Evolutionary conservation across 2,888 invertebrate genomes (phyloP).

Genomic region (Parascotia fuliginaria): DNA sequence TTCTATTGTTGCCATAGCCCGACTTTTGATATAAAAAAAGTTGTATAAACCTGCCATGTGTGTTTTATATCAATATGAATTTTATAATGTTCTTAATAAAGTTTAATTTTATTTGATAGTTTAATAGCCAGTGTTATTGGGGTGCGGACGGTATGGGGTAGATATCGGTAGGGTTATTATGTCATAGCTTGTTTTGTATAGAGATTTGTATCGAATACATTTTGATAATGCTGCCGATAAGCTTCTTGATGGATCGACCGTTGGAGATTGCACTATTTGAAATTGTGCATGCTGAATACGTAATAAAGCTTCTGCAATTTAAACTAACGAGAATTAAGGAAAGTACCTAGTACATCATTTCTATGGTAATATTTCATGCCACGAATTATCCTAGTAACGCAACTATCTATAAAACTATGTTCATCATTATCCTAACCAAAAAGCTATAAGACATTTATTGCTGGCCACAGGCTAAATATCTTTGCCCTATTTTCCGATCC

Average conservation of each 20-base stretch:
- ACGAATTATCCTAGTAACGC: too few relatives aligned
- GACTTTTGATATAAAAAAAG: conserved; percentile 65
- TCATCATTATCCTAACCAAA: too few relatives aligned
- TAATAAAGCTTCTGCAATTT: too few relatives aligned
- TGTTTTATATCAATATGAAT: conserved; percentile 48
- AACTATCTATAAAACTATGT: too few relatives aligned
- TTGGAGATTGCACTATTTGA: conserved; percentile 13
- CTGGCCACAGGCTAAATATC: too few relatives aligned
- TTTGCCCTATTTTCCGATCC: too few relatives aligned
- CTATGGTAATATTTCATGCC: too few relatives aligned
- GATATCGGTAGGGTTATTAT: conserved; percentile 63
- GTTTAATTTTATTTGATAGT: conserved; percentile 54
- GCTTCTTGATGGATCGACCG: conserved; percentile 34
- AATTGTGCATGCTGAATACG: background rate
- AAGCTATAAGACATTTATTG: too few relatives aligned
- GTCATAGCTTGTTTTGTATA: conserved; percentile 60
- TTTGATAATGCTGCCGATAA: conserved; percentile 37
- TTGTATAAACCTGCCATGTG: conserved; percentile 45
- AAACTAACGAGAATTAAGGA: too few relatives aligned
- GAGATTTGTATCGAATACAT: conserved; percentile 37
- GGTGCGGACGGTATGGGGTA: conserved; percentile 51
- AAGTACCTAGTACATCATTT: too few relatives aligned
- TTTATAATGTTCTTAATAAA: conserved; percentile 54
- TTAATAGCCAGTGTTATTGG: conserved; percentile 33
- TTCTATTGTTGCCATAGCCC: conserved; percentile 75